These are phyloP conservation scores for Cantharis lateralis DNA, from an alignment of 2,888 invertebrate species.

Conservation along the genomic window DNA sequence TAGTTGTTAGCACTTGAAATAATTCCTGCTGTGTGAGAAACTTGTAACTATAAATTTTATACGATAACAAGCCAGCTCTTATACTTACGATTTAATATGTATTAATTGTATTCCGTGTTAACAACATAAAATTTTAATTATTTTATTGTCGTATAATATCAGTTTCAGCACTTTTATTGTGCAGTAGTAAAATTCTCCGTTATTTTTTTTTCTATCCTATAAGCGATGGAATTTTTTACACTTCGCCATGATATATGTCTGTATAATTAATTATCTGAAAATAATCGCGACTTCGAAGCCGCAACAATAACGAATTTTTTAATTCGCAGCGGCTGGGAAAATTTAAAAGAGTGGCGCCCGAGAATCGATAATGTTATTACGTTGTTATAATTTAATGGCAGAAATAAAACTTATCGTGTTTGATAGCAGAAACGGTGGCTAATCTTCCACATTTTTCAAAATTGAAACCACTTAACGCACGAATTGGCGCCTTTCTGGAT, in stretches of 20 bases:
- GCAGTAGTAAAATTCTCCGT: neutral
- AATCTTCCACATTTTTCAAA: neutral
- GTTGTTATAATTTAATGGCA: neutral
- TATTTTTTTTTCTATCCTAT: neutral
- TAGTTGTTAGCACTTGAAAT: neutral
- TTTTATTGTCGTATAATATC: neutral
- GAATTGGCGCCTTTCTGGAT: constrained; percentile 15
- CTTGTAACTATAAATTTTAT: constrained; percentile 7
- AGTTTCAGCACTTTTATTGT: neutral
- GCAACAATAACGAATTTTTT: neutral
- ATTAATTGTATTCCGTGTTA: neutral
- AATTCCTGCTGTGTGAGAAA: constrained; percentile 11
- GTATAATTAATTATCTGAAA: neutral
- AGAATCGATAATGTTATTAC: neutral
- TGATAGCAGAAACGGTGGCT: neutral
- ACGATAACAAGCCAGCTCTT: neutral
- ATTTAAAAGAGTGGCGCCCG: neutral
- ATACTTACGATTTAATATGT: neutral
- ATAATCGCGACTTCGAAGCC: neutral
- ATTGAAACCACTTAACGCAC: neutral
- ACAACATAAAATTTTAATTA: neutral
- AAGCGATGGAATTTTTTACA: neutral
- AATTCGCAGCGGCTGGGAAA: neutral
- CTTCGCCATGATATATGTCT: neutral
- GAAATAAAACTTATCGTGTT: neutral